phyloP scores from a whole-genome alignment of 2,888 invertebrate genomes.

The Troides helena region DNA sequence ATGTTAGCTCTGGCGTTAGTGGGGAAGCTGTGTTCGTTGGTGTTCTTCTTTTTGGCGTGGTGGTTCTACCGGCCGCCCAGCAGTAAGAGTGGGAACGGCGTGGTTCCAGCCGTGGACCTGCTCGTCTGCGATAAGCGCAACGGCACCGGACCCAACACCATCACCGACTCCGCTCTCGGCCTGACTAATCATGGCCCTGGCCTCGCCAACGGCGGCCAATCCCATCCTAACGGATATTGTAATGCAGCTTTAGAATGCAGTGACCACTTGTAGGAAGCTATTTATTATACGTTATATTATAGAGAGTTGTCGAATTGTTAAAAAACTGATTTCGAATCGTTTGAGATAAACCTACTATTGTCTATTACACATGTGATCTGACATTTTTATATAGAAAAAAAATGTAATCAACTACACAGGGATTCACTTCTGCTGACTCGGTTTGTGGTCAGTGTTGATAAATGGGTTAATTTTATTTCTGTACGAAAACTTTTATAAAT shows the following conservation, averaged over 20 bases:
- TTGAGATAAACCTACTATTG: no score
- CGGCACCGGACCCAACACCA: conserved; percentile 34
- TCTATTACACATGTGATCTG: no score
- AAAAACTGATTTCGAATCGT: no score
- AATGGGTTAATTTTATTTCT: no score
- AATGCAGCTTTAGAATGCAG: conserved; percentile 70
- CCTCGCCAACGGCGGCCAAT: conserved; percentile 41
- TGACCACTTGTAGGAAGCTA: conserved; percentile 63
- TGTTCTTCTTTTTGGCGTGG: conserved; percentile 88
- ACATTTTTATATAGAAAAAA: not conserved
- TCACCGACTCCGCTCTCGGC: conserved; percentile 23
- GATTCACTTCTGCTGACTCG: no score
- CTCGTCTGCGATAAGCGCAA: conserved; percentile 55
- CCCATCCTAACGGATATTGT: conserved; percentile 61
- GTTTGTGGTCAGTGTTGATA: no score
- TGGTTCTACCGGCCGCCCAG: conserved; percentile 86
- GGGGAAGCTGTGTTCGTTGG: conserved; percentile 84
- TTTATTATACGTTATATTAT: no score
- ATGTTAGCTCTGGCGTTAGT: conserved; percentile 86
- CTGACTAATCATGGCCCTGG: conserved; percentile 40
- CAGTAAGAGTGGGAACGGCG: conserved; percentile 56
- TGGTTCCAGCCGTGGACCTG: conserved; percentile 61
- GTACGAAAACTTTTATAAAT: no score
- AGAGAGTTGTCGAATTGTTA: no score
- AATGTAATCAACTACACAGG: no score